Conservation (phyloP, 2,113 vertebrate species). For the Dermatemys mawii region DNA sequence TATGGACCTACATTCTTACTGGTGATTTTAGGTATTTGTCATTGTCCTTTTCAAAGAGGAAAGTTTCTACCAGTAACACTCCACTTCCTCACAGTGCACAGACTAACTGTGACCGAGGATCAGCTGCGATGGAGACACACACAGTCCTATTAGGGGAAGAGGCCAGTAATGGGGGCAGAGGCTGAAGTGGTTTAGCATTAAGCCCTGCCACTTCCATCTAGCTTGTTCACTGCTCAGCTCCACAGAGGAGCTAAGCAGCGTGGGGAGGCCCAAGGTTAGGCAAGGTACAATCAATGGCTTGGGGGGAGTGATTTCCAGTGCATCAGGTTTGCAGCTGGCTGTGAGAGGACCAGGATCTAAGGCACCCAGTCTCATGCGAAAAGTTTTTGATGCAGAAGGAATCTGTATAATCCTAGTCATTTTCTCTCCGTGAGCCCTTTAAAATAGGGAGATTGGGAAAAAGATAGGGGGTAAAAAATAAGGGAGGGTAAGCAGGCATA, state of each 20-base stretch:
- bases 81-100: rapidly evolving
- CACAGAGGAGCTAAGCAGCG: background rate
- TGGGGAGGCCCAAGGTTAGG: background rate
- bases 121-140: background rate
- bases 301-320: background rate
- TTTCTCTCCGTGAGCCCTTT: background rate
- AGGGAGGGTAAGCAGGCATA: background rate
- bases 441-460: background rate
- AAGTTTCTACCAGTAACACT: background rate
- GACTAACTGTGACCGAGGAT: background rate
- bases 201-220: background rate
- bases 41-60: background rate
- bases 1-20: background rate
- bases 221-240: background rate
- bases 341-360: conserved; percentile 1
- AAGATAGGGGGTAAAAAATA: background rate
- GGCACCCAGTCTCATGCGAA: background rate
- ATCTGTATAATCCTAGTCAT: background rate
- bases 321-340: background rate
- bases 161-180: background rate
- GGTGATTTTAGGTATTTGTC: background rate
- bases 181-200: background rate
- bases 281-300: background rate
- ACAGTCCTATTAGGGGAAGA: background rate
- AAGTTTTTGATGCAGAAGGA: conserved; percentile 11